A percentile compares a stretch with the other conserved stretches of the same genome.
Evolutionary conservation across 2,797 vertebrate species (phyloP).

Genomic region (Enteromius afrohamiltoni): DNA sequence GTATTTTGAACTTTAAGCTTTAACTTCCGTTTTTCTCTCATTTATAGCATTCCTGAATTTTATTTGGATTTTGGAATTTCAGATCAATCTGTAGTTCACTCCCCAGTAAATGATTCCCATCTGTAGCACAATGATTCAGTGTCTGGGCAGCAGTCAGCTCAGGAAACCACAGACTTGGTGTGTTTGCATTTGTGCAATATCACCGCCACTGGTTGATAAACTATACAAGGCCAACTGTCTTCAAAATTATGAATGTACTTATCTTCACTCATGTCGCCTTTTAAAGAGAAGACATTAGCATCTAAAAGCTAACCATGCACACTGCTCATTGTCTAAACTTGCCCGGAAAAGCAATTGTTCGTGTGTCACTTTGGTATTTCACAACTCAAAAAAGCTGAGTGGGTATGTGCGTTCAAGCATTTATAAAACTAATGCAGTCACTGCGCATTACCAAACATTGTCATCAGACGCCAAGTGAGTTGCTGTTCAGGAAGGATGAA

Average conservation of each 20-base stretch:
- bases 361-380: conserved; percentile 22
- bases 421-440: conserved; percentile 33
- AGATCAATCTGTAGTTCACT: conserved; percentile 49
- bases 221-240: conserved; percentile 14
- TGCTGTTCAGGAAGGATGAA: background rate
- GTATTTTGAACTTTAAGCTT: background rate
- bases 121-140: conserved; percentile 59
- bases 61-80: conserved; percentile 55
- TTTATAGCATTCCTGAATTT: conserved; percentile 47
- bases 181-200: conserved; percentile 22
- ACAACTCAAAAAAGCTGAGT: conserved; percentile 14
- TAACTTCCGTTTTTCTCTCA: background rate
- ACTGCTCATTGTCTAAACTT: conserved; percentile 9
- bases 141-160: conserved; percentile 40
- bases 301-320: background rate
- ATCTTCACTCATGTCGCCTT: background rate
- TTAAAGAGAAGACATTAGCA: background rate
- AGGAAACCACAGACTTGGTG: conserved; percentile 33
- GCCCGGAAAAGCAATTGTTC: background rate
- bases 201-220: background rate
- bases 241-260: background rate
- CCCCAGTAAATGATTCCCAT: conserved; percentile 76
- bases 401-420: conserved; percentile 21
- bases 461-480: conserved; percentile 17
- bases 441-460: background rate